A percentile compares a stretch with the other conserved stretches of the same genome.
These are phyloP conservation scores for Chymomyza procnemis DNA, from an alignment of 2,888 invertebrate species.

Conservation along the genomic window DNA sequence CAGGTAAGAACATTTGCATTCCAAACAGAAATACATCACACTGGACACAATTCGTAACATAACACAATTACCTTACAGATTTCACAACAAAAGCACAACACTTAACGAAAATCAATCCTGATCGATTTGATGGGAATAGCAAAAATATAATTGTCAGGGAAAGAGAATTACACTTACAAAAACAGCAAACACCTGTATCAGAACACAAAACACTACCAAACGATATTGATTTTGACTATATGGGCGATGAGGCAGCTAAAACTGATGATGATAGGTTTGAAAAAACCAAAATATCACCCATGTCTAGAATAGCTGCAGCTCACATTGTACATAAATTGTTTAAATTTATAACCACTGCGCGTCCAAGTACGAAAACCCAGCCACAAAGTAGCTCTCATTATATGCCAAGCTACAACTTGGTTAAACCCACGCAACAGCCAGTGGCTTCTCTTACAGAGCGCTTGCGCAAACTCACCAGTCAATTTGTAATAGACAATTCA, in stretches of 20 bases:
- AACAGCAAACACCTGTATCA: slow-evolving; percentile 8
- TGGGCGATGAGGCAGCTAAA: slow-evolving; percentile 39
- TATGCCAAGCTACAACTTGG: neutral
- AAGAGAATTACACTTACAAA: slow-evolving; percentile 9
- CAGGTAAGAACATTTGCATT: neutral
- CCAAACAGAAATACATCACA: neutral
- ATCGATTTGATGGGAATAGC: slow-evolving; percentile 14
- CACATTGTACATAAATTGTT: slow-evolving; percentile 45
- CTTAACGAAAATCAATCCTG: slow-evolving; percentile 10
- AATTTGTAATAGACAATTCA: slow-evolving; percentile 35
- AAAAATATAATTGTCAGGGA: slow-evolving; percentile 17
- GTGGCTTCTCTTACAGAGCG: slow-evolving; percentile 49
- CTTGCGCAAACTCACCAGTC: slow-evolving; percentile 43
- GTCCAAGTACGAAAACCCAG: neutral
- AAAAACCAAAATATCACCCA: slow-evolving; percentile 17
- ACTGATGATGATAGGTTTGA: slow-evolving; percentile 1
- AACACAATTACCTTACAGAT: slow-evolving; percentile 45
- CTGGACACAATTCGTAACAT: neutral
- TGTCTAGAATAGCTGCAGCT: slow-evolving; percentile 50
- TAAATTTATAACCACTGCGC: slow-evolving; percentile 39
- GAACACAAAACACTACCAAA: slow-evolving; percentile 34
- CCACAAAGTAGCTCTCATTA: neutral
- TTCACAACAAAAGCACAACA: slow-evolving; percentile 30
- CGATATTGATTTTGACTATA: slow-evolving; percentile 39
- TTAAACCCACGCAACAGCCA: neutral